Evolutionary conservation across 2,888 invertebrate species (phyloP).

Genomic region (Drosophila phalerata): DNA sequence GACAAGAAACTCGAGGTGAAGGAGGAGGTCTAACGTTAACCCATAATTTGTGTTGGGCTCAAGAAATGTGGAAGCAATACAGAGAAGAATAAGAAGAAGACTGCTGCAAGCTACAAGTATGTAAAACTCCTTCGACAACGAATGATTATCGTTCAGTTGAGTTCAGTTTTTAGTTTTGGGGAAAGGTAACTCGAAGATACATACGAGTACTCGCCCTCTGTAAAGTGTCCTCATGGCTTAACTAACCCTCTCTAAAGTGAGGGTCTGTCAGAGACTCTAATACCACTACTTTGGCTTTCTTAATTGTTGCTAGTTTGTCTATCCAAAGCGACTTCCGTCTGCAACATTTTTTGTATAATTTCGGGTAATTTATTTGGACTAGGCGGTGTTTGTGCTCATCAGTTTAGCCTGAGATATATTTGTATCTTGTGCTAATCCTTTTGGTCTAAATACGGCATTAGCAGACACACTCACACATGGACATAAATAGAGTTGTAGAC

Average conservation of each 20-base stretch:
- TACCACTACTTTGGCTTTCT: constrained; percentile 63
- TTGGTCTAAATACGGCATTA: constrained; percentile 68
- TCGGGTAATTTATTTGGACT: constrained; percentile 66
- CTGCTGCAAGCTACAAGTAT: constrained; percentile 29
- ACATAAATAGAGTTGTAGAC: constrained; percentile 58
- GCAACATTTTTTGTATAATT: constrained; percentile 42
- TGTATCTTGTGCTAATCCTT: constrained; percentile 74
- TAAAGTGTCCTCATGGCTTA: constrained; percentile 1
- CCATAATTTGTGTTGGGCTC: constrained; percentile 68
- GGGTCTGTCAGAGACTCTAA: constrained; percentile 28
- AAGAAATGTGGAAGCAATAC: constrained; percentile 60
- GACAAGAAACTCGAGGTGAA: constrained; percentile 15
- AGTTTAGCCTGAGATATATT: constrained; percentile 63
- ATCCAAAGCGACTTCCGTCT: constrained; percentile 56
- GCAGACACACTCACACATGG: constrained; percentile 23
- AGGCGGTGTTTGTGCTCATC: constrained; percentile 38
- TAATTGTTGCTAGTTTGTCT: constrained; percentile 72
- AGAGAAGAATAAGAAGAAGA: constrained; percentile 9
- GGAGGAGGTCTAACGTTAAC: constrained; percentile 54
- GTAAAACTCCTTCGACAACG: constrained; percentile 37
- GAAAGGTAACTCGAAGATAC: constrained; percentile 31
- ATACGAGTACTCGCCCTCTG: background rate
- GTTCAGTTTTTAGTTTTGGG: background rate
- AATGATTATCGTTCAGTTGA: constrained; percentile 47
- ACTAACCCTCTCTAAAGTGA: background rate